These are phyloP conservation scores for Drosophila subpulchrella DNA, from an alignment of 1,140 invertebrate species.

Conservation along the genomic window DNA sequence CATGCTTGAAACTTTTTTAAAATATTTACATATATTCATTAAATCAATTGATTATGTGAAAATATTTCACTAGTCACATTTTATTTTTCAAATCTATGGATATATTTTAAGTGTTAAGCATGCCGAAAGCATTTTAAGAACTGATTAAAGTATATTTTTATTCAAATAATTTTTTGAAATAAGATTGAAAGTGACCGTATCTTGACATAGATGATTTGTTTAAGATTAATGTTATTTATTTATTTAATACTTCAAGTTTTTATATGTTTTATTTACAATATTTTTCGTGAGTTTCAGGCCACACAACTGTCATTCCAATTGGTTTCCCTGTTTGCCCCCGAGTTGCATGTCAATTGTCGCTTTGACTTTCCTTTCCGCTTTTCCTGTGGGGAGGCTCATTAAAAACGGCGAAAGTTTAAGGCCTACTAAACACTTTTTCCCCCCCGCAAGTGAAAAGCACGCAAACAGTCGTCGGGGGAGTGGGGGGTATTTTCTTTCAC, in stretches of 20 bases:
- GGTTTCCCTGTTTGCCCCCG: background rate
- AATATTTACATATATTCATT: no score
- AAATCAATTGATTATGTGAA: no score
- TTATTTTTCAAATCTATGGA: no score
- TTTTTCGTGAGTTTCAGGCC: background rate
- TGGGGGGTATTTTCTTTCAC: background rate
- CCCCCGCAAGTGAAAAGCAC: constrained; percentile 8
- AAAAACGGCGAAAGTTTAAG: constrained; percentile 46
- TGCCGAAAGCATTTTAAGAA: no score
- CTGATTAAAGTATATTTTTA: no score
- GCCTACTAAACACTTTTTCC: constrained; percentile 40
- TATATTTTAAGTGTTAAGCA: no score
- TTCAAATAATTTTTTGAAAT: no score
- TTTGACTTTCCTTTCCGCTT: constrained; percentile 27
- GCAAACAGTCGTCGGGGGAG: constrained; percentile 8
- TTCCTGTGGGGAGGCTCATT: constrained; percentile 45
- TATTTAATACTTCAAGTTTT: background rate
- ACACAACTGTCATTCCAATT: constrained; percentile 1
- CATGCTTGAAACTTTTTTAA: no score
- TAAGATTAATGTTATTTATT: no score
- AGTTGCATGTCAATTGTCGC: constrained; percentile 71
- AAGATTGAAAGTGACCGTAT: no score
- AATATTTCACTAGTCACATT: no score
- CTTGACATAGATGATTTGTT: no score
- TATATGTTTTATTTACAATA: background rate